phyloP scores from a whole-genome alignment of 1,140 invertebrate species.

The Pogonus chalceus region DNA sequence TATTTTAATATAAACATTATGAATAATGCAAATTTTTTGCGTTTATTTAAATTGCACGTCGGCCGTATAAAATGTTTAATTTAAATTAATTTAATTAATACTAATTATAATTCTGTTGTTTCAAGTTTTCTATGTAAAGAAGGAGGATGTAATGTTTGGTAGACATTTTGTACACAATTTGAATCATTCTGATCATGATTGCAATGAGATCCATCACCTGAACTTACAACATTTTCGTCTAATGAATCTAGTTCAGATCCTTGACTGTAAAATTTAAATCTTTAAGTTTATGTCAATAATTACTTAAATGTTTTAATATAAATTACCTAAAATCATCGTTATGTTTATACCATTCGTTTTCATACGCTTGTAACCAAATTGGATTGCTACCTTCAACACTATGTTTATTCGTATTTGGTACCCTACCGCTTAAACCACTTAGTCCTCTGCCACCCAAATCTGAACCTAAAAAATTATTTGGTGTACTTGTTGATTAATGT shows the following conservation, averaged over 20 bases:
- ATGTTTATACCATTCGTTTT: constrained; percentile 90
- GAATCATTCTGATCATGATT: constrained; percentile 38
- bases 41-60: background rate
- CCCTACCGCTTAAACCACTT: constrained; percentile 57
- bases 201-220: constrained; percentile 46
- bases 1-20: no score
- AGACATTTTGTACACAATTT: constrained; percentile 40
- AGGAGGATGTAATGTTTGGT: constrained; percentile 54
- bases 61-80: background rate
- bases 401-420: constrained; percentile 91
- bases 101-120: constrained; percentile 65
- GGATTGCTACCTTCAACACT: constrained; percentile 89
- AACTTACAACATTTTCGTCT: constrained; percentile 73
- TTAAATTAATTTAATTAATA: background rate
- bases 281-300: constrained; percentile 8
- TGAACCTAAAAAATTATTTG: constrained; percentile 41
- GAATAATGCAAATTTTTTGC: background rate
- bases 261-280: constrained; percentile 42
- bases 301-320: constrained; percentile 6
- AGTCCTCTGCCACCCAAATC: constrained; percentile 59
- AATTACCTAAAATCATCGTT: constrained; percentile 64
- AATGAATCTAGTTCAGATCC: constrained; percentile 71
- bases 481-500: constrained; percentile 13
- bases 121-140: constrained; percentile 67
- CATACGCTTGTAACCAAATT: constrained; percentile 89